These are phyloP conservation scores for Elephantulus edwardii DNA, from an alignment of 2,113 vertebrate species.

Conservation along the genomic window DNA sequence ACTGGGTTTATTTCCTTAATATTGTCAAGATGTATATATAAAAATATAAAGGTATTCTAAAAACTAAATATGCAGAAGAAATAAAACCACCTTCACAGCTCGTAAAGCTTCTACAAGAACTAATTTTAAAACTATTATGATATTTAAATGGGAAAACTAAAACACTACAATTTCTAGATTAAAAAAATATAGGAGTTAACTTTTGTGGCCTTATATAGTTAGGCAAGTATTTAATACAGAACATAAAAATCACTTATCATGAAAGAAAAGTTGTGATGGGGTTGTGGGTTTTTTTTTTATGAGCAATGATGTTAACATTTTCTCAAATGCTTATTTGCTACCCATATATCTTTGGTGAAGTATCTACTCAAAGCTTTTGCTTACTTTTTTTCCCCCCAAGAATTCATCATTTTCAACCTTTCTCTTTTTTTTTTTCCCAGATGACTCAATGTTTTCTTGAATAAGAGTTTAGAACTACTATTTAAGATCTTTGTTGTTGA, in stretches of 20 bases:
- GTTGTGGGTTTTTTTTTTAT: too few relatives aligned
- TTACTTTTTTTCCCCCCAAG: too few relatives aligned
- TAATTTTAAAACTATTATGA: not conserved
- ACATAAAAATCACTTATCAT: not conserved
- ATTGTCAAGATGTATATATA: slow-evolving; percentile 8
- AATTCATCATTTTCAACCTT: too few relatives aligned
- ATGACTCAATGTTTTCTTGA: too few relatives aligned
- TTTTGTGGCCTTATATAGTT: not conserved
- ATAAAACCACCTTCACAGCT: not conserved
- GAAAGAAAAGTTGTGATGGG: slow-evolving; percentile 37
- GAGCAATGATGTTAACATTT: too few relatives aligned
- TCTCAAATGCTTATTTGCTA: too few relatives aligned
- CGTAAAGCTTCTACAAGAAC: not conserved
- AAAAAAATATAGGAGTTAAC: slow-evolving; percentile 36
- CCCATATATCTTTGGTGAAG: too few relatives aligned
- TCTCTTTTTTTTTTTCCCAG: too few relatives aligned
- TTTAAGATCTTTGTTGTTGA: too few relatives aligned
- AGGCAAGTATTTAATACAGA: slow-evolving; percentile 9
- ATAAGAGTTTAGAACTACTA: too few relatives aligned
- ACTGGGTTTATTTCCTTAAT: not conserved
- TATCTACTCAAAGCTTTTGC: too few relatives aligned
- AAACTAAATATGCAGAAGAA: not conserved
- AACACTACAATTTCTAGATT: slow-evolving; percentile 9
- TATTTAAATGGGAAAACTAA: not conserved
- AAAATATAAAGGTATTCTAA: not conserved